Evolutionary conservation across 2,888 invertebrate species (phyloP).

Genomic region (Drosophila yooni): DNA sequence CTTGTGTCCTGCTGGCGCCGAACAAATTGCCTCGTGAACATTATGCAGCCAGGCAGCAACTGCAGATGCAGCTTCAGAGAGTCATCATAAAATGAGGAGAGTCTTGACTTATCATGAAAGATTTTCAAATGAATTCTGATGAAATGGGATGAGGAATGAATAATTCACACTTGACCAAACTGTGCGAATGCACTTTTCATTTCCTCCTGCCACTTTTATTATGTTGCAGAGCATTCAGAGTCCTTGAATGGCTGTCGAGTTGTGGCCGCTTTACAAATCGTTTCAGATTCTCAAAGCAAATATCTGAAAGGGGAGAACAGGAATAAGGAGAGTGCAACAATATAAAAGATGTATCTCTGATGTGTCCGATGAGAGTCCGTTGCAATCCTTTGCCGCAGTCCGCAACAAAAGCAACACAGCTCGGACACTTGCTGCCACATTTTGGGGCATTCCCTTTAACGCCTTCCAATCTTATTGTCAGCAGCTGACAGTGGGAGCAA

Average conservation of each 20-base stretch:
- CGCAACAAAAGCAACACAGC: slow-evolving; percentile 36
- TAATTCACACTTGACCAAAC: slow-evolving; percentile 53
- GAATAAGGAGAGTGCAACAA: slow-evolving; percentile 37
- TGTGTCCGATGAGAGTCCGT: slow-evolving; percentile 20
- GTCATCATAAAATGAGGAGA: slow-evolving; percentile 53
- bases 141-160: slow-evolving; percentile 30
- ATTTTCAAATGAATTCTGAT: slow-evolving; percentile 22
- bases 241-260: slow-evolving; percentile 61
- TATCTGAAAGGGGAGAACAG: slow-evolving; percentile 20
- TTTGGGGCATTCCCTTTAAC: slow-evolving; percentile 54
- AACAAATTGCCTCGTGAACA: slow-evolving; percentile 69
- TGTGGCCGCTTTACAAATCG: slow-evolving; percentile 54
- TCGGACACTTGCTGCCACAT: slow-evolving; percentile 49
- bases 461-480: slow-evolving; percentile 37
- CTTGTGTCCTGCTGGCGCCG: slow-evolving; percentile 45
- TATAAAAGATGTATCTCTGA: slow-evolving; percentile 43
- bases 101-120: slow-evolving; percentile 10
- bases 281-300: slow-evolving; percentile 59
- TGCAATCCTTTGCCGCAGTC: slow-evolving; percentile 42
- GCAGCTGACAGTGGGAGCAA: slow-evolving; percentile 8
- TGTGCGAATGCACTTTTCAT: slow-evolving; percentile 31
- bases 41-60: slow-evolving; percentile 53
- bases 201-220: slow-evolving; percentile 10
- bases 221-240: slow-evolving; percentile 25
- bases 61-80: slow-evolving; percentile 35